Evolutionary conservation across 2,797 vertebrate species (phyloP).

Genomic region (Acrossocheilus wenchowensis): DNA sequence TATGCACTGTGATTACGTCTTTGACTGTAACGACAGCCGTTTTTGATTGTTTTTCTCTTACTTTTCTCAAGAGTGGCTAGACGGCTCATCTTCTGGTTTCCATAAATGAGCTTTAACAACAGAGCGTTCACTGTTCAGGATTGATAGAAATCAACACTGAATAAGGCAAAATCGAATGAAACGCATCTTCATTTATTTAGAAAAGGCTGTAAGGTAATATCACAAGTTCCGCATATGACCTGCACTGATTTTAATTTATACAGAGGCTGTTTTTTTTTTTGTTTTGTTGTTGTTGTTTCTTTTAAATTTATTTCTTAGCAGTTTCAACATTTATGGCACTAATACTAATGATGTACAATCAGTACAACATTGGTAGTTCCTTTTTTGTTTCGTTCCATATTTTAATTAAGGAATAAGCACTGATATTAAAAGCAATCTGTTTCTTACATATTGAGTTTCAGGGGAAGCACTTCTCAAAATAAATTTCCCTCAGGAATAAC

Average conservation of each 20-base stretch:
- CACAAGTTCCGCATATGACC: slow-evolving; percentile 51
- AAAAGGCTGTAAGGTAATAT: slow-evolving; percentile 54
- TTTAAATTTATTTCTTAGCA: slow-evolving; percentile 22
- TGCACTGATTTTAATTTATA: slow-evolving; percentile 53
- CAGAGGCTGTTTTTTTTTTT: slow-evolving; percentile 11
- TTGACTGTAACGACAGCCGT: slow-evolving; percentile 79
- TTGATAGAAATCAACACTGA: slow-evolving; percentile 42
- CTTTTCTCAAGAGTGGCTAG: slow-evolving; percentile 57
- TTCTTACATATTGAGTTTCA: slow-evolving; percentile 61
- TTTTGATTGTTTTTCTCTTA: slow-evolving; percentile 63
- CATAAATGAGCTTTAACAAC: slow-evolving; percentile 49
- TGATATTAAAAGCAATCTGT: slow-evolving; percentile 62
- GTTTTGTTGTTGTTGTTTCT: not conserved
- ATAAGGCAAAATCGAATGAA: slow-evolving; percentile 43
- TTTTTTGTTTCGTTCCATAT: slow-evolving; percentile 53
- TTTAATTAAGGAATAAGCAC: slow-evolving; percentile 57
- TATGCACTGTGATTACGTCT: slow-evolving; percentile 81
- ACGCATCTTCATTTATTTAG: slow-evolving; percentile 55
- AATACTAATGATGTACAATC: slow-evolving; percentile 8
- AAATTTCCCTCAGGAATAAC: slow-evolving; percentile 64
- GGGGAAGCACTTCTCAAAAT: slow-evolving; percentile 59
- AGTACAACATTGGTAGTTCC: slow-evolving; percentile 30
- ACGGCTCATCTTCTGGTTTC: slow-evolving; percentile 54
- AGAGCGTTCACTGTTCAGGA: slow-evolving; percentile 49
- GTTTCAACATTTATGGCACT: slow-evolving; percentile 54